These are phyloP conservation scores for Sphyrna mokarran DNA, from an alignment of 2,113 vertebrate genomes.

Conservation along the genomic window DNA sequence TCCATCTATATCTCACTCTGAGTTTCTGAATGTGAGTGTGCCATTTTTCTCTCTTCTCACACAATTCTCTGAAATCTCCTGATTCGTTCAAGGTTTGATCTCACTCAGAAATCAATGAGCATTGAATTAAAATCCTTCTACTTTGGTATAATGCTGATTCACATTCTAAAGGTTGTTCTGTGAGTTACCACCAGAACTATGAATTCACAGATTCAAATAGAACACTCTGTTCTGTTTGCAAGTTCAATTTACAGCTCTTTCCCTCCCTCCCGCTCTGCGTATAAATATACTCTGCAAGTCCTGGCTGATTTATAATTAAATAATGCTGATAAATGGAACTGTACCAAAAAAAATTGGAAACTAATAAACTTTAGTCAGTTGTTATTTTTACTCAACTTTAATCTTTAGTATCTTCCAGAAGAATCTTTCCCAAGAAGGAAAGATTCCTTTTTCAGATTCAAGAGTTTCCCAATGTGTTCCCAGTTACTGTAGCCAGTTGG, in stretches of 20 bases:
- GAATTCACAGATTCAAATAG: not conserved
- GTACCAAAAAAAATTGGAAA: not conserved
- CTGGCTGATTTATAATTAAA: not conserved
- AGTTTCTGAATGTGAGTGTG: conserved; percentile 39
- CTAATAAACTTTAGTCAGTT: not conserved
- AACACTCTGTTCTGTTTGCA: not conserved
- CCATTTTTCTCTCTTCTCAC: not conserved
- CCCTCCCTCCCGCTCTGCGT: no score
- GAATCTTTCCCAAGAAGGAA: not conserved
- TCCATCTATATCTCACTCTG: not conserved
- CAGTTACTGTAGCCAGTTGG: not conserved
- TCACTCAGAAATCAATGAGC: not conserved
- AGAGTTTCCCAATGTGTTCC: no score
- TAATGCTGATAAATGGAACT: not conserved
- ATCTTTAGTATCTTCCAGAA: not conserved
- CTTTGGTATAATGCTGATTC: not conserved
- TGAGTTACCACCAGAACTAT: not conserved
- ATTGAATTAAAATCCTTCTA: not conserved
- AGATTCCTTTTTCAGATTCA: not conserved
- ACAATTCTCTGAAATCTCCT: not conserved
- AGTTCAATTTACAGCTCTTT: not conserved
- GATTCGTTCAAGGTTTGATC: not conserved
- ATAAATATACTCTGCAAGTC: no score
- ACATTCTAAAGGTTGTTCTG: not conserved
- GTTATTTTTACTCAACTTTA: not conserved